phyloP scores from a whole-genome alignment of 1,140 invertebrate species.

The Limonius californicus region DNA sequence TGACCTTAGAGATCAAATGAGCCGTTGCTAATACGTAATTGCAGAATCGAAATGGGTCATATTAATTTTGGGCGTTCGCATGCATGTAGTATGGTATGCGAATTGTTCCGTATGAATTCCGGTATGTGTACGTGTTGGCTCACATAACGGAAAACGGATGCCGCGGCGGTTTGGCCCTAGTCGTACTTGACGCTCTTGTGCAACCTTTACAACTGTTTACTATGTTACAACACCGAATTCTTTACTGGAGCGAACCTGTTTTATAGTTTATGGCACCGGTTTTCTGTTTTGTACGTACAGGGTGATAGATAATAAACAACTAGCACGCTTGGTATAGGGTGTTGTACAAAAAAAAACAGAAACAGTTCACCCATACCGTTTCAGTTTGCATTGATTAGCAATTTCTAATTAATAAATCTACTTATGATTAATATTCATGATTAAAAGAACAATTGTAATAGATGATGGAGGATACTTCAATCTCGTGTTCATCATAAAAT shows the following conservation, averaged over 20 bases:
- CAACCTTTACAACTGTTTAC: constrained; percentile 11
- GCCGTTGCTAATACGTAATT: not conserved
- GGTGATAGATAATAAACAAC: too few species aligned
- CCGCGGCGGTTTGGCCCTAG: not conserved
- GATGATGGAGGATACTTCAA: too few species aligned
- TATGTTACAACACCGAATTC: constrained; percentile 6
- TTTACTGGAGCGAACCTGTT: constrained; percentile 1
- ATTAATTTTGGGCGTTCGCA: not conserved
- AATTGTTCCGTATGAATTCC: constrained; percentile 1
- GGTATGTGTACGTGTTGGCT: constrained; percentile 3
- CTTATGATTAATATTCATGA: too few species aligned
- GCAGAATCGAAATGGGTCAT: not conserved
- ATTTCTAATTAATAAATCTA: too few species aligned
- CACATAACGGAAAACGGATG: constrained; percentile 3
- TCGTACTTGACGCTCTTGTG: not conserved
- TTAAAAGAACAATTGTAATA: too few species aligned
- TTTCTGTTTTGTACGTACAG: not conserved
- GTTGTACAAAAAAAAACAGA: too few species aligned
- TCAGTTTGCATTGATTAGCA: too few species aligned
- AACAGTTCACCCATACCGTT: too few species aligned
- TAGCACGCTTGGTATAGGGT: too few species aligned
- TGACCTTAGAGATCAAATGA: not conserved
- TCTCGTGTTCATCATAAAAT: too few species aligned
- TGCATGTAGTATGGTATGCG: not conserved
- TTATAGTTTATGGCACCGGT: not conserved